These are phyloP conservation scores for Rhodinocichla rosea DNA, from an alignment of 2,113 vertebrate species.

Conservation along the genomic window DNA sequence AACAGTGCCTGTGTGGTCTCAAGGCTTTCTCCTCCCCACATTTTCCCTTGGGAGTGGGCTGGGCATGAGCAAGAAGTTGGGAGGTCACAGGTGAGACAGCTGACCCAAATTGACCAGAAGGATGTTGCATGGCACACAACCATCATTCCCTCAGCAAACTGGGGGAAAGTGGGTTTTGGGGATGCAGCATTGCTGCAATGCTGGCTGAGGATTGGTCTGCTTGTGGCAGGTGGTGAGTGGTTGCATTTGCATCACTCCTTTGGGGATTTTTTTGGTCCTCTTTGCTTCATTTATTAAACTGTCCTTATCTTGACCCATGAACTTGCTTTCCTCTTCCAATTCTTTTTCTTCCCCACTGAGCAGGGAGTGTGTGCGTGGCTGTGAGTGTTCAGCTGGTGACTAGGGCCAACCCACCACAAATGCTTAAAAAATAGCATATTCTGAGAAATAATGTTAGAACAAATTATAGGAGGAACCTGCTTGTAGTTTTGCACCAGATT, in stretches of 20 bases:
- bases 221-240: background rate
- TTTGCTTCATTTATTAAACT: background rate
- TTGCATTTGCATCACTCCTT: background rate
- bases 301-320: background rate
- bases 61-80: background rate
- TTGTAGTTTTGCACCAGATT: background rate
- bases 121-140: background rate
- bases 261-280: background rate
- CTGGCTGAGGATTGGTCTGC: background rate
- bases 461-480: background rate
- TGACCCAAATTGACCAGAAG: background rate
- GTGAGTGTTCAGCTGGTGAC: background rate
- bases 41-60: background rate
- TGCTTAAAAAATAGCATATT: background rate
- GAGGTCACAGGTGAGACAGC: background rate
- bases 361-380: background rate
- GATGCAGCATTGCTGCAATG: background rate
- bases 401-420: background rate
- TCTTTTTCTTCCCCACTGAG: background rate
- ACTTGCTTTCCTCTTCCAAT: background rate
- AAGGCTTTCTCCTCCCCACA: background rate
- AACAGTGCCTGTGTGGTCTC: background rate
- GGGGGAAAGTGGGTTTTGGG: background rate
- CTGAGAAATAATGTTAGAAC: background rate
- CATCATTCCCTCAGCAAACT: background rate